Conservation (phyloP, 2,797 vertebrate species). For the Sphaeramia orbicularis region DNA sequence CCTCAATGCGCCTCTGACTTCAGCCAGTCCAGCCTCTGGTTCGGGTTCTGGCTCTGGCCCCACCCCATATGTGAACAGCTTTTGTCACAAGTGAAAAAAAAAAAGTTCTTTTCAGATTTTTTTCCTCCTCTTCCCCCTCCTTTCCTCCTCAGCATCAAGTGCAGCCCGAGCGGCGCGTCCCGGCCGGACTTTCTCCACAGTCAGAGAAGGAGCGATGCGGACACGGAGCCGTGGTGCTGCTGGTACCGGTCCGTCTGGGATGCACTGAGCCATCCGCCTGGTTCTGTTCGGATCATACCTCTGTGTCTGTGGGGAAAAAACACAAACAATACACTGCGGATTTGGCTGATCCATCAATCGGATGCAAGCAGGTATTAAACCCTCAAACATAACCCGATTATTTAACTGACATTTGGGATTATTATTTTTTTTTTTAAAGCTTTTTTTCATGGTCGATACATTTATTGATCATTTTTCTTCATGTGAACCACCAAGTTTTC, state of each 20-base stretch:
- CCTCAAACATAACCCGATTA: too few species aligned
- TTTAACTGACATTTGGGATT: too few species aligned
- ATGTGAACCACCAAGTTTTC: too few species aligned
- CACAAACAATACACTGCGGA: slow-evolving; percentile 74
- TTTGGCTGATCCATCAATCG: slow-evolving; percentile 79
- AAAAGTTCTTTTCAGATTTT: slow-evolving; percentile 69
- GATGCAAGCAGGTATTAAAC: slow-evolving; percentile 86
- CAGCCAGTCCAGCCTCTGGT: slow-evolving; percentile 52
- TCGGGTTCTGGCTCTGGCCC: slow-evolving; percentile 64
- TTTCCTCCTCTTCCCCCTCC: slow-evolving; percentile 21
- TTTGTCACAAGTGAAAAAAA: slow-evolving; percentile 73
- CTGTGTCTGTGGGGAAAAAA: slow-evolving; percentile 53
- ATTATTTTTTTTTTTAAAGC: too few species aligned
- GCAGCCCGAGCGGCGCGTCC: slow-evolving; percentile 74
- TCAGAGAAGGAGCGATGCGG: slow-evolving; percentile 77
- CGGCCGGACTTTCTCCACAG: slow-evolving; percentile 73
- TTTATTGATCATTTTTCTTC: too few species aligned
- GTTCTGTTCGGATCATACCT: slow-evolving; percentile 66
- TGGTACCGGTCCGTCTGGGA: slow-evolving; percentile 76
- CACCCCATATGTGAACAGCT: slow-evolving; percentile 81
- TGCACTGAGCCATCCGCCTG: slow-evolving; percentile 67
- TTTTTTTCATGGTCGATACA: too few species aligned
- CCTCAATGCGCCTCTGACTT: slow-evolving; percentile 61
- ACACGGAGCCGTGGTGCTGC: slow-evolving; percentile 69
- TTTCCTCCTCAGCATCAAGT: slow-evolving; percentile 81